phyloP scores from a whole-genome alignment of 1,140 invertebrate species.

The Bombus soroeensis region DNA sequence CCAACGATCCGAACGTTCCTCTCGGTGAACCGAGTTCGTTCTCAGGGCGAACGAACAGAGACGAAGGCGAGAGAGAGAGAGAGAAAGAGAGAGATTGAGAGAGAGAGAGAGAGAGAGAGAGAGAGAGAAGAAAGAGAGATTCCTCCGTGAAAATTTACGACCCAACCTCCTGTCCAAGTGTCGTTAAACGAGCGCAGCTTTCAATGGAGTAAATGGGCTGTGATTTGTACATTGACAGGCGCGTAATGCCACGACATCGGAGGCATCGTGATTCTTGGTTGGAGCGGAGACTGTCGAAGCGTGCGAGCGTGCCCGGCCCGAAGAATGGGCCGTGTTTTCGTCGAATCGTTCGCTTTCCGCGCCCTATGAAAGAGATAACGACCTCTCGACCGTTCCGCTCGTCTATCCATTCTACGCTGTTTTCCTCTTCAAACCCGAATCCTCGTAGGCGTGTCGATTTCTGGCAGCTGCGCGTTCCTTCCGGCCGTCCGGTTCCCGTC shows the following conservation, averaged over 20 bases:
- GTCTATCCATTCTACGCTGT: constrained; percentile 35
- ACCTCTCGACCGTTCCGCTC: constrained; percentile 69
- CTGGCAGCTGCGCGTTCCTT: constrained; percentile 53
- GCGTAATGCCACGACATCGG: constrained; percentile 72
- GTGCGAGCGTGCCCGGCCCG: constrained; percentile 4
- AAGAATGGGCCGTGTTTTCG: constrained; percentile 78
- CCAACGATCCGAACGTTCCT: neutral
- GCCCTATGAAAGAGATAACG: constrained; percentile 74
- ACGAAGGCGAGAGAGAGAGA: neutral
- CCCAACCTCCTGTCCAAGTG: constrained; percentile 69
- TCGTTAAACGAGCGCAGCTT: constrained; percentile 77
- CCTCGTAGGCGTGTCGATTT: constrained; percentile 64
- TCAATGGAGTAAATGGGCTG: constrained; percentile 81
- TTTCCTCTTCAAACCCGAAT: constrained; percentile 28
- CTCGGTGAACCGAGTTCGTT: neutral
- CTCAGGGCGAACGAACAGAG: no score
- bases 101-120: neutral
- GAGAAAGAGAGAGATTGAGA: neutral
- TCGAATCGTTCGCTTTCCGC: constrained; percentile 61
- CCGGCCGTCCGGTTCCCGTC: neutral
- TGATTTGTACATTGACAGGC: constrained; percentile 81
- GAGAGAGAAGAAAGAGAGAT: neutral
- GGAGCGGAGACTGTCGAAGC: constrained; percentile 15
- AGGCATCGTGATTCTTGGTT: constrained; percentile 53
- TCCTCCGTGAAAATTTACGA: constrained; percentile 72